Evolutionary conservation across 2,888 invertebrate genomes (phyloP).

Genomic region (Rhodophaea formosa): DNA sequence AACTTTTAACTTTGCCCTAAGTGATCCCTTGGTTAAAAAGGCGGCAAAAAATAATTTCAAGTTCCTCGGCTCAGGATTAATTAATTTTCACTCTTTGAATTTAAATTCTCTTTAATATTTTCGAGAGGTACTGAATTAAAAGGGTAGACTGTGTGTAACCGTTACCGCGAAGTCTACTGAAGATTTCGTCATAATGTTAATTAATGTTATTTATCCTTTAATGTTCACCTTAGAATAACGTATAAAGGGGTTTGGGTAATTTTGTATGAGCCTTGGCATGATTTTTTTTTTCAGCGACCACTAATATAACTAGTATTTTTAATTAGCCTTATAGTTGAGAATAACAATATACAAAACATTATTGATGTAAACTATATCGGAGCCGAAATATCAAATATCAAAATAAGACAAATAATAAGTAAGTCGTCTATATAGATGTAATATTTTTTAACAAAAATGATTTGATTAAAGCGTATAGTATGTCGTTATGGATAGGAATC

Average conservation of each 20-base stretch:
- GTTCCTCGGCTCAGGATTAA: conserved; percentile 24
- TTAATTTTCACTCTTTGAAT: conserved; percentile 28
- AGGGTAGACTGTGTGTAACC: conserved; percentile 20
- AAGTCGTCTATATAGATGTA: too few relatives aligned
- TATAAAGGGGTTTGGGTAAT: not conserved
- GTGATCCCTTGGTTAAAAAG: conserved; percentile 22
- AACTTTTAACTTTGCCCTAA: conserved; percentile 10
- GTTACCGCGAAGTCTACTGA: conserved; percentile 19
- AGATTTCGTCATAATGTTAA: conserved; percentile 21
- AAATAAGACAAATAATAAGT: too few relatives aligned
- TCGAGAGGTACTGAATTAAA: conserved; percentile 23
- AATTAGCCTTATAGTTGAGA: too few relatives aligned
- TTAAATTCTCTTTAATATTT: conserved; percentile 27
- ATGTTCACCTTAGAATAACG: not conserved
- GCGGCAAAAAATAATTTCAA: conserved; percentile 22
- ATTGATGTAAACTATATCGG: too few relatives aligned
- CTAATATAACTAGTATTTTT: too few relatives aligned
- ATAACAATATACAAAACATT: too few relatives aligned
- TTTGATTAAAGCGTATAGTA: too few relatives aligned
- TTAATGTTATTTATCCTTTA: conserved; percentile 17
- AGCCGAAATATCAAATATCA: too few relatives aligned
- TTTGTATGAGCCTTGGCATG: too few relatives aligned
- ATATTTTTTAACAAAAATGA: too few relatives aligned
- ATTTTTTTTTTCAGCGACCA: too few relatives aligned
- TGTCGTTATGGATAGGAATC: too few relatives aligned